Evolutionary conservation across 2,797 vertebrate genomes (phyloP), one percentile per base, ranked within the genome.

Genomic region (Oryzias dopingdopingensis): DNA sequence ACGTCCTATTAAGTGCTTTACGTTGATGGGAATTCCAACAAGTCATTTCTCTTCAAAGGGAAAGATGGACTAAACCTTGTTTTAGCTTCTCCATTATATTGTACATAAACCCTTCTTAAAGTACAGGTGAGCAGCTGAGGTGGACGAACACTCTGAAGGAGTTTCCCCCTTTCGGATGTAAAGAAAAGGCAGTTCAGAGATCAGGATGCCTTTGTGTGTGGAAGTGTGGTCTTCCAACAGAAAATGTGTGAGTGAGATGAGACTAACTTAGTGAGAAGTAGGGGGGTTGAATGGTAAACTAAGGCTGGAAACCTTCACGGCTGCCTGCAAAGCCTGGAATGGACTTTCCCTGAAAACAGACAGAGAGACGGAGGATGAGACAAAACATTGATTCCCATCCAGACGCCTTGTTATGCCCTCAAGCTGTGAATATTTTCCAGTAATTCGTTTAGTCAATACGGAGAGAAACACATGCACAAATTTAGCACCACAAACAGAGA

Each of bases 261-360:
- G 63, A 65, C 24, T 62, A 63, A 74, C 74, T 49, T 60, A 49
- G 52, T 51, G 29, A 46, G n/a, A 62, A 29, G 72, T 49, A 76
- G 66, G 63, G 59, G 56, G 58, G 72, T 79, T 83, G 78, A 65
- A 72, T 71, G 69, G 45, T 83, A 86, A 89, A 88, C 74, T 67
- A 79, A 84, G 72, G 75, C 69, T 83, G 76, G 74, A 66, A 78
- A 57, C 67, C 66, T 47, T 67, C 40, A 49, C 18, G 64, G 83
- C 58, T 73, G 57, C 29, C 52, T 60, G 56, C 60, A 92, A 92
- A 90, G 37, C 71, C 62, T 73, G 90, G 76, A 83, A 48, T 53
- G 82, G 87, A 84, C 0, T 74, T 52, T 10, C 14, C 32, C 15
- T 15, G 60, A 63, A 73, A 22, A 51, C 41, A 57, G 56, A 70